Base-by-base conservation (phyloP, 2,113 vertebrate species). In the Cervus canadensis region DNA sequence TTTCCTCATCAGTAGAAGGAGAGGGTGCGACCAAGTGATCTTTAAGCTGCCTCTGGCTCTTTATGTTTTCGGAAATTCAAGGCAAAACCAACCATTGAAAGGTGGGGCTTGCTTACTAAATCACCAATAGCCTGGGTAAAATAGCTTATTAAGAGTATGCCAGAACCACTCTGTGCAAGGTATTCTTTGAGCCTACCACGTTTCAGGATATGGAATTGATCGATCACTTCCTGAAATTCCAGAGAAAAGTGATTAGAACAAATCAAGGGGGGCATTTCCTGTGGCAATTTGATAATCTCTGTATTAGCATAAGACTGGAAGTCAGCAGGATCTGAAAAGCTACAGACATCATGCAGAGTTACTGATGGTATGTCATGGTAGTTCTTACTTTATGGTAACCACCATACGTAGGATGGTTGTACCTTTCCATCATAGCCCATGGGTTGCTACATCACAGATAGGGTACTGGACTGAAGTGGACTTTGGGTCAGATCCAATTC, bases 331-430 rank as follows among this genome's bases (percentile, higher is more conserved):
- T 48, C 59, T 71, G 40, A 54, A 74, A 85, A 81, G 36, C 40
- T 30, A 25, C 21, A 33, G 21, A 25, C 48, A 2, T 50, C 67
- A 3, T 50, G n/a, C 74, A 48, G 54, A 43, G 14, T 21, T 6
- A 16, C 59, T 62, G 43, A 25, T 4, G 5, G 6, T 3, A 1
- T 19, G 40, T 12, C 48, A 1, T 2, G 26, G 8, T 5, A 15
- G 5, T 33, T 50, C 48, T 54, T 43, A 15, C 33, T n/a, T 28
- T 25, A 2, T 6, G 14, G 11, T 10, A 33, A 60, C 28, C 54
- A 45, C 64, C 5, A 0, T 23, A 23, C 17, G 50, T 62, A 71
- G 45, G 25, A 30, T 30, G 26, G 26, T 13, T 12, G 26, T 54
- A 1, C 17, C 87, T 50, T 78, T 33, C 59, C n/a, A 0, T 21